Evolutionary conservation across 2,113 vertebrate species (phyloP), one percentile per base, ranked within the genome.

Genomic region (Pteropus alecto): DNA sequence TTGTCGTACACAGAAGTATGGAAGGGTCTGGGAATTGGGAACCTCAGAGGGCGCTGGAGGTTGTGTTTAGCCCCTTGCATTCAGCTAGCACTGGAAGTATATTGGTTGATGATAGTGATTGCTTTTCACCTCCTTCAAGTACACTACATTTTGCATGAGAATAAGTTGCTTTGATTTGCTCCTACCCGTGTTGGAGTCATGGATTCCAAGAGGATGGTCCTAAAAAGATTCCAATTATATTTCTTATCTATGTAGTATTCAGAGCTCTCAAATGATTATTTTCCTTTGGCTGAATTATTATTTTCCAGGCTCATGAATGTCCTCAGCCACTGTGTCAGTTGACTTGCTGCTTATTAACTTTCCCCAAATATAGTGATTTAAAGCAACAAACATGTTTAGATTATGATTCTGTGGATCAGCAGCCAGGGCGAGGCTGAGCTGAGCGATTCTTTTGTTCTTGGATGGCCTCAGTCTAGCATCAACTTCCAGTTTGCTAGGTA

Each of bases 181-280:
- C 30, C 11, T 89, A 22, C 41, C 3, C 76, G 30, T 60, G 54
- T 58, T 60, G 41, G 48, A 78, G 51, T 86, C 56, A 16, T 81
- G 30, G 33, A 74, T 90, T 92, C 77, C 46, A 89, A 78, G 73
- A 83, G n/a, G 48, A 35, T 88, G 56, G 12, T 85, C 41, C 38
- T 96, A 58, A 90, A 65, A 65, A 28, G 46, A 83, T 82, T 86
- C 67, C 56, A 48, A 84, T 79, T 94, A 38, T 93, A 48, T 71
- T 81, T 95, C 58, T 41, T 93, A 63, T 71, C 43, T 82, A n/a
- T 67, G 12, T 94, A 14, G 5, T 94, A 65, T 87, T 94, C 65
- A 76, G 6, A 86, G 21, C 9, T 38, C 28, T 93, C 28, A 58
- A 58, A 68, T 78, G 43, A 82, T 97, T 89, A 56, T 67, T 82